These are phyloP conservation scores for Eulithis prunata DNA, from an alignment of 2,888 invertebrate genomes.

Conservation along the genomic window DNA sequence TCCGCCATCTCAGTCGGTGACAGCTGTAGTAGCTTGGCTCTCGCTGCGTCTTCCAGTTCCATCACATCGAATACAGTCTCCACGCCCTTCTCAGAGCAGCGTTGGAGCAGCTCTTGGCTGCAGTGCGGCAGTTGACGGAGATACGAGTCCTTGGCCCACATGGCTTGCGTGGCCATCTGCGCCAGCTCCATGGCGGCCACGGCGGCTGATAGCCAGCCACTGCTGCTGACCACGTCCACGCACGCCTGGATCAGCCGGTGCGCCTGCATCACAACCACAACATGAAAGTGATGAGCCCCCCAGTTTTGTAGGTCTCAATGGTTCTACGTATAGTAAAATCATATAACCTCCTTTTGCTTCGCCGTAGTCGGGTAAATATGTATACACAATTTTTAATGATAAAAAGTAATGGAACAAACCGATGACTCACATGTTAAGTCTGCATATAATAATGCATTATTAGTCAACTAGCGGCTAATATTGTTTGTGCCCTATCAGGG, in stretches of 20 bases:
- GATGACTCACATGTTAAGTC: too few species aligned
- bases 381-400: too few species aligned
- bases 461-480: too few species aligned
- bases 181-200: slow-evolving; percentile 99
- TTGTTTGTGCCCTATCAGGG: too few species aligned
- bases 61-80: slow-evolving; percentile 98
- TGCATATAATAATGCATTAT: too few species aligned
- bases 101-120: slow-evolving; percentile 92
- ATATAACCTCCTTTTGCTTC: too few species aligned
- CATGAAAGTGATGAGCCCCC: too few species aligned
- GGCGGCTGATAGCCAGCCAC: slow-evolving; percentile 99
- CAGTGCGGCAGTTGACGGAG: slow-evolving; percentile 99
- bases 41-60: slow-evolving; percentile 96
- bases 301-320: too few species aligned
- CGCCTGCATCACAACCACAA: slow-evolving; percentile 72
- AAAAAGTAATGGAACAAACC: too few species aligned
- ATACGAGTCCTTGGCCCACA: slow-evolving; percentile 99
- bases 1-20: slow-evolving; percentile 97
- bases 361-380: too few species aligned
- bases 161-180: slow-evolving; percentile 99
- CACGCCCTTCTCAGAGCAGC: slow-evolving; percentile 86
- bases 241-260: slow-evolving; percentile 96
- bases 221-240: slow-evolving; percentile 95
- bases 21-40: slow-evolving; percentile 91
- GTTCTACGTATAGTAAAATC: too few species aligned